These are phyloP conservation scores for Rousettus madagascariensis DNA, from an alignment of 2,797 vertebrate species.

Conservation along the genomic window DNA sequence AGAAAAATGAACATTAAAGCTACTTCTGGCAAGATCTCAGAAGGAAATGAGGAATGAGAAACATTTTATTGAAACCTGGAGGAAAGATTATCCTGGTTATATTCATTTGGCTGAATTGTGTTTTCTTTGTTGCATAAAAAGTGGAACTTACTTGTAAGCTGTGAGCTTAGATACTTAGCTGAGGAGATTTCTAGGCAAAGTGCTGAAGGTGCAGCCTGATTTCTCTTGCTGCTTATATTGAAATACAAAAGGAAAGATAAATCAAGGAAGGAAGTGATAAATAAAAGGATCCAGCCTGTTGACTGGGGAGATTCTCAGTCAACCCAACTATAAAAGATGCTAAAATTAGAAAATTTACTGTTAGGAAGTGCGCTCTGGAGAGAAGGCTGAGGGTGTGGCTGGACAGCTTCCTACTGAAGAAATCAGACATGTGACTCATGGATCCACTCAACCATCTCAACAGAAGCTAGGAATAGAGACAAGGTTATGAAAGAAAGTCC, in stretches of 20 bases:
- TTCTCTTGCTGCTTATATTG: constrained; percentile 34
- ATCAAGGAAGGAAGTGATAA: neutral
- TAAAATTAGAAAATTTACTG: neutral
- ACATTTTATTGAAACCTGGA: neutral
- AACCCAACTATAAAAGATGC: neutral
- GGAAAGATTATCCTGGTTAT: neutral
- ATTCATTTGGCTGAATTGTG: neutral
- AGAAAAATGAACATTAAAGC: neutral
- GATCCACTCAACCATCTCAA: neutral
- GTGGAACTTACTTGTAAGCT: neutral
- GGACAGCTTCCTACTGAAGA: neutral
- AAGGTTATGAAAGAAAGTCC: neutral
- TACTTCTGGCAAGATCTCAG: neutral
- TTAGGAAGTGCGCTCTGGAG: neutral
- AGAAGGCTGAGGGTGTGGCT: neutral
- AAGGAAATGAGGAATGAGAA: constrained; percentile 29
- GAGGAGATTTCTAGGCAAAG: neutral
- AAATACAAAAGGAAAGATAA: neutral
- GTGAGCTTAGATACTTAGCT: neutral
- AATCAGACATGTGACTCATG: neutral
- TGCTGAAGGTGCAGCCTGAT: neutral
- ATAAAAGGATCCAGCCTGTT: neutral
- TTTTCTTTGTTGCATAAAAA: constrained; percentile 21
- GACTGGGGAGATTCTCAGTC: neutral
- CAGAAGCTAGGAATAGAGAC: neutral